Evolutionary conservation across 2,888 invertebrate species (phyloP).

Genomic region (Saturnia japonica): DNA sequence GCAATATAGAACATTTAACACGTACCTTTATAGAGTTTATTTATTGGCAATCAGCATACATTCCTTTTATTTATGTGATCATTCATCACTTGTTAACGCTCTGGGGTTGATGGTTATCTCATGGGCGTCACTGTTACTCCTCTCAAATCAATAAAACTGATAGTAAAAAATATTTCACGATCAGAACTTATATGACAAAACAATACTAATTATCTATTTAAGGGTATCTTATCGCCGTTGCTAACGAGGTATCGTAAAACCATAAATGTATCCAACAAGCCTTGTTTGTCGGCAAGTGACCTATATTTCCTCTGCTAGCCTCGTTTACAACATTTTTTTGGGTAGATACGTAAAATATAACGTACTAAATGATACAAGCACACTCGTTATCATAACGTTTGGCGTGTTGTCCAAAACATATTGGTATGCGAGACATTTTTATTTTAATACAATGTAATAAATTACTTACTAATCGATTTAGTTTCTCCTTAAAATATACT

Average conservation of each 20-base stretch:
- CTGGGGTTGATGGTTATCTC: constrained; percentile 37
- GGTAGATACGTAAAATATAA: constrained; percentile 56
- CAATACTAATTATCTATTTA: constrained; percentile 79
- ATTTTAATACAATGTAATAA: constrained; percentile 28
- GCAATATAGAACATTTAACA: constrained; percentile 59
- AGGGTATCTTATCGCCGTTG: constrained; percentile 62
- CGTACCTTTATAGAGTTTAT: constrained; percentile 54
- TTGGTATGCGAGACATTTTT: constrained; percentile 34
- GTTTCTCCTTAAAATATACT: not conserved
- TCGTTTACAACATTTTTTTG: constrained; percentile 55
- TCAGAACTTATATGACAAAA: constrained; percentile 46
- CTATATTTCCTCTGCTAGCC: constrained; percentile 60
- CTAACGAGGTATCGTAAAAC: constrained; percentile 75
- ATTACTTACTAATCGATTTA: constrained; percentile 10
- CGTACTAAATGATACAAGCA: constrained; percentile 59
- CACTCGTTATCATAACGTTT: constrained; percentile 51
- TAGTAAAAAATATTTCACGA: constrained; percentile 42
- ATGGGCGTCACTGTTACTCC: constrained; percentile 30
- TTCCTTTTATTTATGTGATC: constrained; percentile 60
- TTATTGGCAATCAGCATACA: constrained; percentile 71
- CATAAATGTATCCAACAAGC: constrained; percentile 65
- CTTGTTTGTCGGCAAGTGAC: constrained; percentile 65
- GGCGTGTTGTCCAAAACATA: constrained; percentile 35
- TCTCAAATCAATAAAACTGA: constrained; percentile 39
- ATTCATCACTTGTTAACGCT: constrained; percentile 48